Base-by-base conservation (phyloP, 2,888 invertebrate species). In the Microctonus hyperodae region DNA sequence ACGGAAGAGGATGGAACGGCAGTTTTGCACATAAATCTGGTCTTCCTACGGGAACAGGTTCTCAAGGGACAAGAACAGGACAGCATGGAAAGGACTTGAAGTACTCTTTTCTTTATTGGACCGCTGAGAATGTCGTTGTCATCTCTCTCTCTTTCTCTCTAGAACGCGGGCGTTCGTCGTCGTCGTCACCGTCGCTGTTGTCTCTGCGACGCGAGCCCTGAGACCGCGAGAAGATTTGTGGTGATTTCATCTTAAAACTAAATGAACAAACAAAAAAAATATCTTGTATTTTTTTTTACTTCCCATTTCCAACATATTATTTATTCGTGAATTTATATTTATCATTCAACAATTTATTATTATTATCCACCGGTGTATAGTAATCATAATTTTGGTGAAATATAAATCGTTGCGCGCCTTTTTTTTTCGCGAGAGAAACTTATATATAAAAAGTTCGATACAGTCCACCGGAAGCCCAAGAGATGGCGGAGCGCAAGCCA, bases 21-120 rank as follows among this genome's bases (percentile, higher is more conserved):
- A 82, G 79, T 83, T 83, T 82, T 82, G 78, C 81, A 81, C 83
- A 83, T 83, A 83, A 83, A 83, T 83, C 83, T 82, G 83, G 79
- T 77, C 81, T 78, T 76, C 80, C 79, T 76, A 72, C 75, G 78
- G 78, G 75, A 76, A 73, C 73, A 70, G 73, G 73, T 76, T 73
- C 82, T 76, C 82, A 70, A 70, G 83, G 80, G 82, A 81, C 74
- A 71, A 66, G 75, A 74, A 72, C 78, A 74, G 77, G 76, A 78
- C 77, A 77, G 79, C 76, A 77, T 71, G 79, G 74, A 79, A 79
- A 79, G 78, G 77, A 79, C 79, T 80, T 76, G 75, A 74, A 78
- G 74, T 78, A 77, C 79, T 81, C 81, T 79, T 81, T 81, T 80
- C 81, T 81, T 81, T 81, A 79, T 81, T 79, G 81, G 81, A 78